Evolutionary conservation across 2,797 vertebrate genomes (phyloP).

Genomic region (Eospalax fontanierii): DNA sequence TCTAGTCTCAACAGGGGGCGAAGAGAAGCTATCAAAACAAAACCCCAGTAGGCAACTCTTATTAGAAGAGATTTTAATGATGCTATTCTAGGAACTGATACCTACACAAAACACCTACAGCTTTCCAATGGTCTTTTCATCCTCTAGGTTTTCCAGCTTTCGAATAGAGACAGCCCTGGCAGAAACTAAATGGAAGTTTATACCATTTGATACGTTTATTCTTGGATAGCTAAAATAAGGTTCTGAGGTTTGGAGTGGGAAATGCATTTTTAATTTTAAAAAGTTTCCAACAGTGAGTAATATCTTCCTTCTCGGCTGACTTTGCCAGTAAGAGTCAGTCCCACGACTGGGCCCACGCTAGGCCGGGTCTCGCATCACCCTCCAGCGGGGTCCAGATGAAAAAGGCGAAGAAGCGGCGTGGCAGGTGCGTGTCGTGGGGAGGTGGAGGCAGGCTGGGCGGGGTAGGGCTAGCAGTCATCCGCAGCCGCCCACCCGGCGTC

Average conservation of each 20-base stretch:
- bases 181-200: not conserved
- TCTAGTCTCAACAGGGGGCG: not conserved
- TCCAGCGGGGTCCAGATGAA: rapidly evolving
- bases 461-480: not conserved
- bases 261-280: slow-evolving; percentile 67
- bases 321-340: slow-evolving; percentile 43
- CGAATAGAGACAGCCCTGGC: not conserved
- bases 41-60: slow-evolving; percentile 15
- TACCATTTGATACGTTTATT: slow-evolving; percentile 9
- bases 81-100: slow-evolving; percentile 32
- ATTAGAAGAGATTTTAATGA: not conserved
- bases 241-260: slow-evolving; percentile 4
- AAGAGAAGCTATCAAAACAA: not conserved
- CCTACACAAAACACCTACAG: slow-evolving; percentile 20
- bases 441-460: not conserved
- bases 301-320: slow-evolving; percentile 63
- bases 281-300: slow-evolving; percentile 79
- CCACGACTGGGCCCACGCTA: slow-evolving; percentile 4
- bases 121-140: slow-evolving; percentile 18
- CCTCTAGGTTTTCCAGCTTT: slow-evolving; percentile 52
- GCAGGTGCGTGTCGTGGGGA: slow-evolving; percentile 55
- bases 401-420: not conserved
- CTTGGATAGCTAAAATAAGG: slow-evolving; percentile 24
- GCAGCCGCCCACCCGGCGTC: not conserved
- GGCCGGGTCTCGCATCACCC: not conserved